A percentile compares a stretch with the other conserved stretches of the same genome.
These are phyloP conservation scores for Caenorhabditis inopinata DNA, from an alignment of 1,140 invertebrate species.

Conservation along the genomic window DNA sequence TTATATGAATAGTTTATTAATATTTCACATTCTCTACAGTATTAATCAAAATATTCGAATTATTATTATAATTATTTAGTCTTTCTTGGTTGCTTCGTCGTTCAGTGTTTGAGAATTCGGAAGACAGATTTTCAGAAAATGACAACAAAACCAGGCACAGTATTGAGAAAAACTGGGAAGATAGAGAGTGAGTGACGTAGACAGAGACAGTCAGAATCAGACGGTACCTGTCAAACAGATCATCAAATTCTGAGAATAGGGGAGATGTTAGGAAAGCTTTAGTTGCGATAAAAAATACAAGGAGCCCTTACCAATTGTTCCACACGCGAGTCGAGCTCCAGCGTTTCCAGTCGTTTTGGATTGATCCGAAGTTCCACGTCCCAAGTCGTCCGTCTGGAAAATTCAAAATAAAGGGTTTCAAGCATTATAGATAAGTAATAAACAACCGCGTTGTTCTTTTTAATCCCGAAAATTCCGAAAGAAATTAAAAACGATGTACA, in stretches of 20 bases:
- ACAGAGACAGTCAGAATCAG: neutral
- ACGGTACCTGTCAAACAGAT: constrained; percentile 27
- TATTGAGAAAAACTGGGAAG: neutral
- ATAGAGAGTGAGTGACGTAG: neutral
- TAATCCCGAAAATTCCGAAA: no score
- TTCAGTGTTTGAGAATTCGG: neutral
- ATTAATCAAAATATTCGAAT: no score
- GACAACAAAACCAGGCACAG: neutral
- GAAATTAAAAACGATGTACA: no score
- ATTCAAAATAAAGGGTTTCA: no score
- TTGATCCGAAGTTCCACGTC: constrained; percentile 68
- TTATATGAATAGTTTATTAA: no score
- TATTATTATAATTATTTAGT: no score
- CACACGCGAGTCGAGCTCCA: constrained; percentile 77
- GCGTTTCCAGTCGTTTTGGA: constrained; percentile 80
- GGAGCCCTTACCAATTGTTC: constrained; percentile 73
- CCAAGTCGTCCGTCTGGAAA: constrained; percentile 48
- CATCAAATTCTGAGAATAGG: neutral
- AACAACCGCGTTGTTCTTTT: no score
- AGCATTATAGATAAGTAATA: no score
- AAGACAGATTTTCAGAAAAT: neutral
- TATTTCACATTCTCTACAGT: no score
- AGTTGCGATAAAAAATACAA: no score
- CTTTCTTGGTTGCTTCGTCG: no score
- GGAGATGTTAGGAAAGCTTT: neutral